A percentile compares a stretch with the other conserved stretches of the same genome.
phyloP scores from a whole-genome alignment of 2,888 invertebrate species.

The Cantharis lateralis region DNA sequence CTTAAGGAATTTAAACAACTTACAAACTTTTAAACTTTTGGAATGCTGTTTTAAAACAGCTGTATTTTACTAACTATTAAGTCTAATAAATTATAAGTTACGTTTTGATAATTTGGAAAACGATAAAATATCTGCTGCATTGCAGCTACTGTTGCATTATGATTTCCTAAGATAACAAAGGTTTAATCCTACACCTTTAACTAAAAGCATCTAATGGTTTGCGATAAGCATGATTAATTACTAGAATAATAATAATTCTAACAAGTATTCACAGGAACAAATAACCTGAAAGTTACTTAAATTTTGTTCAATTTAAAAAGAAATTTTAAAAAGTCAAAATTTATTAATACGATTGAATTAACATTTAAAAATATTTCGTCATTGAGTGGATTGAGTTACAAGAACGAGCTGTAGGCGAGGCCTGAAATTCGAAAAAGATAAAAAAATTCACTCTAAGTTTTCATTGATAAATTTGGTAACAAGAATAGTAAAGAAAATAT shows the following conservation, averaged over 20 bases:
- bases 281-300: not conserved
- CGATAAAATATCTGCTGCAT: conserved; percentile 9
- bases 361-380: too few species aligned
- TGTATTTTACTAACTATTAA: conserved; percentile 13
- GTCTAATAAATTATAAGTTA: conserved; percentile 7
- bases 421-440: too few species aligned
- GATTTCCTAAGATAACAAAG: conserved; percentile 11
- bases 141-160: conserved; percentile 16
- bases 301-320: not conserved
- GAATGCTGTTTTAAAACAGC: conserved; percentile 13
- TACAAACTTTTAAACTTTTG: conserved; percentile 19
- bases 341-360: too few species aligned
- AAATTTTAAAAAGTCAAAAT: too few species aligned
- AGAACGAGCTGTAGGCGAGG: too few species aligned
- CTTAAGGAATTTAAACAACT: conserved; percentile 25
- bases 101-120: not conserved
- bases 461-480: too few species aligned
- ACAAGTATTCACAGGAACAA: not conserved
- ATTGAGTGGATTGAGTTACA: too few species aligned
- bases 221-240: conserved; percentile 23
- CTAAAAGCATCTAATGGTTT: conserved; percentile 9
- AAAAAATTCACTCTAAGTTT: too few species aligned
- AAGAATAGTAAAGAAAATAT: too few species aligned
- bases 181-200: conserved; percentile 15
- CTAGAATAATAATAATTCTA: conserved; percentile 1